phyloP scores from a whole-genome alignment of 2,888 invertebrate genomes.

The Ctenicera cuprea region DNA sequence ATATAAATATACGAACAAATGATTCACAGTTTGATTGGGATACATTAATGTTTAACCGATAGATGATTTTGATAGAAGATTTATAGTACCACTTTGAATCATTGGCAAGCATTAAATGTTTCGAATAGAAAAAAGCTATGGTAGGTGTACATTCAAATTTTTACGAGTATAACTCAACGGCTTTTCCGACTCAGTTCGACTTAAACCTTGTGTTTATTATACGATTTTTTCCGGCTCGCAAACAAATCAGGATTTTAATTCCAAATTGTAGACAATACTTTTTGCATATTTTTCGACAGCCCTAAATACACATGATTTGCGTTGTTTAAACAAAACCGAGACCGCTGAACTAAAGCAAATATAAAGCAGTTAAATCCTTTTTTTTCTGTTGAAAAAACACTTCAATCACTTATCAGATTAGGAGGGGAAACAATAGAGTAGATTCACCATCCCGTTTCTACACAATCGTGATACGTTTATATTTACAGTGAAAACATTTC shows the following conservation, averaged over 20 bases:
- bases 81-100: slow-evolving; percentile 9
- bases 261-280: slow-evolving; percentile 2
- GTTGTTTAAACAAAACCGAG: slow-evolving; percentile 31
- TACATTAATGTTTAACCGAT: background rate
- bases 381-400: slow-evolving; percentile 40
- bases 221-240: background rate
- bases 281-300: slow-evolving; percentile 20
- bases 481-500: slow-evolving; percentile 31
- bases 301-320: slow-evolving; percentile 34
- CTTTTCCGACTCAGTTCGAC: no score
- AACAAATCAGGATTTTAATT: slow-evolving; percentile 5
- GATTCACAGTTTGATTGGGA: slow-evolving; percentile 5
- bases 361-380: slow-evolving; percentile 30
- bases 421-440: slow-evolving; percentile 29
- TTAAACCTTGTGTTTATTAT: background rate
- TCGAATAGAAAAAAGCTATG: background rate
- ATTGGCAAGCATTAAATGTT: slow-evolving; percentile 7
- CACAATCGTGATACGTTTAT: slow-evolving; percentile 21
- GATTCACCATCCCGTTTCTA: slow-evolving; percentile 19
- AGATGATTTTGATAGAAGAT: slow-evolving; percentile 17
- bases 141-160: no score
- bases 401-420: slow-evolving; percentile 41
- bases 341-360: slow-evolving; percentile 14
- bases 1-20: slow-evolving; percentile 1
- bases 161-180: no score